Conservation (phyloP, 2,113 vertebrate genomes). For the Candoia aspera region DNA sequence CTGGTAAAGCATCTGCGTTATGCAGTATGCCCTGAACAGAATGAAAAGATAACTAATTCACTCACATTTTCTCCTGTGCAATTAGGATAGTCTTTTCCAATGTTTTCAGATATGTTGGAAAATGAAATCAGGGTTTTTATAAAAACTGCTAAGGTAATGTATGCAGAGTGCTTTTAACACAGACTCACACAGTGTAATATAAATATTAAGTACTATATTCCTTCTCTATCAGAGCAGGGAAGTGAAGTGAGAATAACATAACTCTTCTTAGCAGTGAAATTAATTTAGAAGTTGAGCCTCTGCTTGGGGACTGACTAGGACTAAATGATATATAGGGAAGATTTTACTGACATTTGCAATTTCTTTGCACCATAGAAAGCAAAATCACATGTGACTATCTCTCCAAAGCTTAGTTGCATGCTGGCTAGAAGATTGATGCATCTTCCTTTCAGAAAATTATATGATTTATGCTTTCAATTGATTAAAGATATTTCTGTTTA, state of each 20-base stretch:
- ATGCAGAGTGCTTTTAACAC: neutral
- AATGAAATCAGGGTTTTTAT: neutral
- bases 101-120: neutral
- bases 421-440: neutral
- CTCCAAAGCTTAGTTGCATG: neutral
- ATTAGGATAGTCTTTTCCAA: neutral
- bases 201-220: neutral
- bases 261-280: neutral
- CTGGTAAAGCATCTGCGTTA: neutral
- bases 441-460: neutral
- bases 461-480: neutral
- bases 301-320: neutral
- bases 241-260: neutral
- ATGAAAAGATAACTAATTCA: neutral
- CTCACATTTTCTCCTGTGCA: neutral
- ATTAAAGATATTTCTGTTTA: slow-evolving; percentile 18
- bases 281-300: neutral
- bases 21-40: neutral
- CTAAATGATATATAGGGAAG: neutral
- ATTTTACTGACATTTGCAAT: slow-evolving; percentile 2
- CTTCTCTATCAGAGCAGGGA: neutral
- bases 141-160: neutral
- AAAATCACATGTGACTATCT: neutral
- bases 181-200: neutral
- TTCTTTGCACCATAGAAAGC: neutral